A percentile compares a stretch with the other conserved stretches of the same genome.
Evolutionary conservation across 2,113 vertebrate genomes (phyloP).

Genomic region (Terrapene triunguis): DNA sequence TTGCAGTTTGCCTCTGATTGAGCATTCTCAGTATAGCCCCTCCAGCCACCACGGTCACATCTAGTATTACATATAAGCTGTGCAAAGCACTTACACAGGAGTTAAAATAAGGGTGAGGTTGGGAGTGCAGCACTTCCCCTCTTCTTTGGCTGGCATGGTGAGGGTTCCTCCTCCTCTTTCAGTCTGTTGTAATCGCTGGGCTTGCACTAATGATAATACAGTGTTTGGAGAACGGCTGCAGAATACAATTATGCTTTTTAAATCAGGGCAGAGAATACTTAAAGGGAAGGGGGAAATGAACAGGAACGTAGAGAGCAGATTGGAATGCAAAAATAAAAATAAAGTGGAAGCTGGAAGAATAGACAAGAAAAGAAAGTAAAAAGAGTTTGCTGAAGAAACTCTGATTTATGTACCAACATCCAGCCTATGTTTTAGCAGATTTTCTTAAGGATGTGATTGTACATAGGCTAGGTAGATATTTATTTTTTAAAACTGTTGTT

Average conservation of each 20-base stretch:
- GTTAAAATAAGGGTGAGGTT: background rate
- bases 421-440: background rate
- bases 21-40: too few relatives aligned
- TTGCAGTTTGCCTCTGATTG: too few relatives aligned
- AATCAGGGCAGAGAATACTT: background rate
- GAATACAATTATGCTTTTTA: slow-evolving; percentile 5
- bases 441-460: background rate
- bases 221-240: background rate
- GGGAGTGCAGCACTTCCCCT: background rate
- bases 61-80: background rate
- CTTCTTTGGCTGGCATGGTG: background rate
- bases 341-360: background rate
- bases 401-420: background rate
- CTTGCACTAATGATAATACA: background rate
- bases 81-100: background rate
- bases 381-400: background rate
- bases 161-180: slow-evolving; percentile 22
- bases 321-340: background rate
- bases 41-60: too few relatives aligned
- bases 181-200: background rate
- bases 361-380: background rate
- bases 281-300: background rate
- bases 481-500: background rate
- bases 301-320: background rate
- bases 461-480: background rate